Conservation (phyloP, 2,888 invertebrate species). For the Eucriotettix oculatus region DNA sequence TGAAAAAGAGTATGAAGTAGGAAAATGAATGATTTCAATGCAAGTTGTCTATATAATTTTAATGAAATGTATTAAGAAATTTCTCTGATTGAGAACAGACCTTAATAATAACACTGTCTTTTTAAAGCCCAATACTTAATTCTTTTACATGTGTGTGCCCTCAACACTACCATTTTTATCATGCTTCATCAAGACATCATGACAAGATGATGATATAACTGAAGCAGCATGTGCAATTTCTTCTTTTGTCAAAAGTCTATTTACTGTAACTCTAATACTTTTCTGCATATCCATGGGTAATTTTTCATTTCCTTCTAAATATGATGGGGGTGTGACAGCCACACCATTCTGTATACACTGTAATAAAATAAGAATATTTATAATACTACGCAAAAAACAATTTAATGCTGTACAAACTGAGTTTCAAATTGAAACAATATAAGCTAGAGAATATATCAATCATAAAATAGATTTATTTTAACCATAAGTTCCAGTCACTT, state of each 20-base stretch:
- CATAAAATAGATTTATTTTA: not conserved
- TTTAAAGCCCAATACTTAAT: too few relatives aligned
- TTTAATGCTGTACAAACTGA: too few relatives aligned
- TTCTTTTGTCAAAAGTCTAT: not conserved
- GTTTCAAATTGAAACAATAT: too few relatives aligned
- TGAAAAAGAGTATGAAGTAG: too few relatives aligned
- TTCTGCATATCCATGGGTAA: conserved; percentile 24
- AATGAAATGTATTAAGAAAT: too few relatives aligned
- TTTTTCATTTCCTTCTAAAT: conserved; percentile 47
- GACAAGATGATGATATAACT: not conserved
- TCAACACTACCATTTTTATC: not conserved
- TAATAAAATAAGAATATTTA: conserved; percentile 11
- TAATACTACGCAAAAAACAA: not conserved
- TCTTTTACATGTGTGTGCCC: too few relatives aligned
- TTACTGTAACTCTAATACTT: not conserved
- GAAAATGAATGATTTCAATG: too few relatives aligned
- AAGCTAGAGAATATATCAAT: too few relatives aligned
- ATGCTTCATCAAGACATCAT: not conserved
- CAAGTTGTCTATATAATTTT: too few relatives aligned
- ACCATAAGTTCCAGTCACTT: not conserved
- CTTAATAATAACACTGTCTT: too few relatives aligned
- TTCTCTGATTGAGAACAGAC: too few relatives aligned
- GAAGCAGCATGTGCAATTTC: not conserved
- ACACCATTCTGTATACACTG: conserved; percentile 47
- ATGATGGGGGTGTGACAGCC: conserved; percentile 51